These are phyloP conservation scores for Papilio polyxenes DNA, from an alignment of 1,140 invertebrate genomes.

Conservation along the genomic window DNA sequence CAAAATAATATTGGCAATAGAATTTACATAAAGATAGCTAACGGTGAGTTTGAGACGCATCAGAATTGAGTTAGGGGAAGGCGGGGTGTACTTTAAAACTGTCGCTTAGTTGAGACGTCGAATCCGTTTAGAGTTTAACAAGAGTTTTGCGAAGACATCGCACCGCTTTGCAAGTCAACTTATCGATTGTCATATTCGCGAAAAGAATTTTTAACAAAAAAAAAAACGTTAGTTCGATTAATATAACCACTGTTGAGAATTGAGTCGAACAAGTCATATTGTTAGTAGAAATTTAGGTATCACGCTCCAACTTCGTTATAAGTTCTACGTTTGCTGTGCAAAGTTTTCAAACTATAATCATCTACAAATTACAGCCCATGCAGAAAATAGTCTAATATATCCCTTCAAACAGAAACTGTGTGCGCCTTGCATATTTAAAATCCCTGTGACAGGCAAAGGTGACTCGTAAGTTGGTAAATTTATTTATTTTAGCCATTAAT, in stretches of 20 bases:
- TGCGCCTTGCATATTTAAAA: too few species aligned
- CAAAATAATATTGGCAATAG: conserved; percentile 58
- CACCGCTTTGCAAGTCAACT: neutral
- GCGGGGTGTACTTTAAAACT: conserved; percentile 76
- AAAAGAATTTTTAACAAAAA: neutral
- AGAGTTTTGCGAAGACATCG: conserved; percentile 19
- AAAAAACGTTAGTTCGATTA: neutral
- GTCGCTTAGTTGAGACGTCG: conserved; percentile 79
- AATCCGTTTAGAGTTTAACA: conserved; percentile 76
- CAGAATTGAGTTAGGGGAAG: conserved; percentile 75
- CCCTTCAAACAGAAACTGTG: too few species aligned
- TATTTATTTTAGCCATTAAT: neutral
- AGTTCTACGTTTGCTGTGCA: neutral
- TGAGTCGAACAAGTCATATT: neutral
- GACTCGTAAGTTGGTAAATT: neutral
- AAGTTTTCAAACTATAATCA: neutral
- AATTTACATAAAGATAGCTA: conserved; percentile 78
- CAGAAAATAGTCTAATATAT: neutral
- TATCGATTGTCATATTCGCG: conserved; percentile 18
- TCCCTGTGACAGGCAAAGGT: neutral
- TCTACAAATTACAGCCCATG: neutral
- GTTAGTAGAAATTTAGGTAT: neutral
- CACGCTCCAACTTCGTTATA: neutral
- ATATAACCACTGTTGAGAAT: neutral
- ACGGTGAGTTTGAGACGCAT: conserved; percentile 66